These are phyloP conservation scores for Gnathonemus echidnorhynchus DNA, from an alignment of 2,113 vertebrate species.

Conservation along the genomic window DNA sequence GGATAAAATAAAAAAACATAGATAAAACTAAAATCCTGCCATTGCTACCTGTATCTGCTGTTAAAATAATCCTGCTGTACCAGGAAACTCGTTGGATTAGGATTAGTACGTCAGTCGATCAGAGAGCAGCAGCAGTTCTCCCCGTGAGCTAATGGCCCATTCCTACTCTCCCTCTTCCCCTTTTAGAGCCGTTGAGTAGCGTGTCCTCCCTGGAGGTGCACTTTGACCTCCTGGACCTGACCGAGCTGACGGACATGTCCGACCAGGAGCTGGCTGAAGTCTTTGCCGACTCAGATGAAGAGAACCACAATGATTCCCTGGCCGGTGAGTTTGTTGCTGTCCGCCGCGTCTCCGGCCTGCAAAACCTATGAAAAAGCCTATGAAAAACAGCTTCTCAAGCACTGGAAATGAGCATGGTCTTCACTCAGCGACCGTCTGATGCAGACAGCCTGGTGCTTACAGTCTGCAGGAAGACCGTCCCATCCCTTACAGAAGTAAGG, in stretches of 20 bases:
- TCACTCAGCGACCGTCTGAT: not conserved
- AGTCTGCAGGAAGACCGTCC: not conserved
- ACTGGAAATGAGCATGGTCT: not conserved
- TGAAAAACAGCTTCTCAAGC: not conserved
- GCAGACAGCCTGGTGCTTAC: not conserved
- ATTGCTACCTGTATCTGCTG: not conserved
- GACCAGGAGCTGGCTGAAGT: conserved; percentile 95
- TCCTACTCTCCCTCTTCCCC: not conserved
- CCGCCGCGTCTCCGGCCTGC: not conserved
- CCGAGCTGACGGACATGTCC: conserved; percentile 92
- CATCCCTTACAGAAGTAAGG: not conserved
- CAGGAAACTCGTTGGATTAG: not conserved
- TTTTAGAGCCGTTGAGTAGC: conserved; percentile 86
- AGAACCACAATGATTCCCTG: conserved; percentile 72
- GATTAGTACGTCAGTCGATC: not conserved
- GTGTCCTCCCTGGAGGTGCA: conserved; percentile 96
- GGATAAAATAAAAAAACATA: not conserved
- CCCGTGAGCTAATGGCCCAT: not conserved
- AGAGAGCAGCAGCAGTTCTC: too few species aligned
- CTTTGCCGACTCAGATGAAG: conserved; percentile 90
- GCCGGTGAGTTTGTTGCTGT: conserved; percentile 61
- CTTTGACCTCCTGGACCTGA: conserved; percentile 94
- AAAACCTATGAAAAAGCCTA: not conserved
- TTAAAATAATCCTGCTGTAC: not conserved
- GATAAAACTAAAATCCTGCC: not conserved